These are phyloP conservation scores for Eublepharis macularius DNA, from an alignment of 2,113 vertebrate species.

Conservation along the genomic window DNA sequence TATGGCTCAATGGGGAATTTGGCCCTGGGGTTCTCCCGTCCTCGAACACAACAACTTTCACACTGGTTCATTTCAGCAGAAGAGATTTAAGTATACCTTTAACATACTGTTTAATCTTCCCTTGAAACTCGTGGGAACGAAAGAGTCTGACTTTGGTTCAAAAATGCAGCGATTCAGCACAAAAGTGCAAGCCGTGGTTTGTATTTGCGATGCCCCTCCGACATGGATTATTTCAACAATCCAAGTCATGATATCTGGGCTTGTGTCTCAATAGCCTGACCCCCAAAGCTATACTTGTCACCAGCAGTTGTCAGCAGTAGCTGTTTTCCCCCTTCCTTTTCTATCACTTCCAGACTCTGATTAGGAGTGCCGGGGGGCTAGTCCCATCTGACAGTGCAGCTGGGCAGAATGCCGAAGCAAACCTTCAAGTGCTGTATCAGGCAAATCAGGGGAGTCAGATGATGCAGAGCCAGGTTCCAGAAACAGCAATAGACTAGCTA, in stretches of 20 bases:
- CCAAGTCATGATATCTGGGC: background rate
- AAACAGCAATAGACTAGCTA: no score
- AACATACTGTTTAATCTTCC: background rate
- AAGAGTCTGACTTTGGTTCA: background rate
- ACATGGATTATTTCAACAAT: background rate
- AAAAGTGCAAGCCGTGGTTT: background rate
- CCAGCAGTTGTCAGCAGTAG: background rate
- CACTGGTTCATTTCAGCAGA: background rate
- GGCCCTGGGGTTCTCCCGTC: no score
- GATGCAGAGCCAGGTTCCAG: background rate
- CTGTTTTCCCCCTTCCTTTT: background rate
- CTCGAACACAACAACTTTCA: no score
- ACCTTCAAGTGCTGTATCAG: slow-evolving; percentile 35
- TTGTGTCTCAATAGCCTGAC: background rate
- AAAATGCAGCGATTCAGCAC: background rate
- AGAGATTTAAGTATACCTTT: background rate
- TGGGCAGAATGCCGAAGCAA: background rate
- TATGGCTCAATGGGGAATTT: no score
- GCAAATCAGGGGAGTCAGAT: slow-evolving; percentile 47
- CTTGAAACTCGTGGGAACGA: background rate
- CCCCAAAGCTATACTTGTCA: background rate
- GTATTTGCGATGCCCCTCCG: background rate
- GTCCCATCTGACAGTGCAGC: background rate
- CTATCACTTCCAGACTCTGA: background rate
- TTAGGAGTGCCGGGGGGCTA: background rate